phyloP scores from a whole-genome alignment of 2,888 invertebrate species.

The Tridacna gigas region DNA sequence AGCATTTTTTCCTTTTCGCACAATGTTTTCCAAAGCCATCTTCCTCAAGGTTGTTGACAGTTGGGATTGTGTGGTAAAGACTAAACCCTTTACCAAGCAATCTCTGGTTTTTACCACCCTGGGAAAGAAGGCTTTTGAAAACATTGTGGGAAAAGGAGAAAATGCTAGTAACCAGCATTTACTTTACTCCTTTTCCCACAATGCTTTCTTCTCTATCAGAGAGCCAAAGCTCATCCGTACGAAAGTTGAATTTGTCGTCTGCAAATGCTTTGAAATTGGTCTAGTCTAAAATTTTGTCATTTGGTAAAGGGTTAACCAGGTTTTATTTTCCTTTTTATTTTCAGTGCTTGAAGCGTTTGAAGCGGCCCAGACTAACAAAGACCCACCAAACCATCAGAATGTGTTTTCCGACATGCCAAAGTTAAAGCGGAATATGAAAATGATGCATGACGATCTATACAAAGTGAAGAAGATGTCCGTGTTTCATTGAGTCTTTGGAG shows the following conservation, averaged over 20 bases:
- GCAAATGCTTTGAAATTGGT: neutral
- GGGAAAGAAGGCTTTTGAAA: neutral
- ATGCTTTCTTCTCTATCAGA: too few relatives aligned
- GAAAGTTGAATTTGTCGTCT: neutral
- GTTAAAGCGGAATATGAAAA: slow-evolving; percentile 65
- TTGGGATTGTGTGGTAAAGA: too few relatives aligned
- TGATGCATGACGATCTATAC: slow-evolving; percentile 66
- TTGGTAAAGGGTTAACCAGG: neutral
- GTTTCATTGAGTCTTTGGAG: slow-evolving; percentile 58
- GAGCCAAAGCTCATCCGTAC: too few relatives aligned
- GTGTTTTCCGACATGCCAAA: slow-evolving; percentile 63
- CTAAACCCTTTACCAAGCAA: neutral
- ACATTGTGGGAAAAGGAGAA: neutral
- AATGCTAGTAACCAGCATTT: neutral
- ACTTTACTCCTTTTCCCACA: neutral
- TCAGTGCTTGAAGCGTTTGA: slow-evolving; percentile 58
- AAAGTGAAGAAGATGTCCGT: slow-evolving; percentile 73
- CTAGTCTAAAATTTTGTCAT: neutral
- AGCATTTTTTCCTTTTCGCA: too few relatives aligned
- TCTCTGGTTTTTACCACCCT: neutral
- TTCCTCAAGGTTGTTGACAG: too few relatives aligned
- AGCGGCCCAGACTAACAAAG: slow-evolving; percentile 36
- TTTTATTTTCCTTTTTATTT: neutral
- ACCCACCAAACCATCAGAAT: slow-evolving; percentile 33
- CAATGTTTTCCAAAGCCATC: too few relatives aligned